Percentiles rank a stretch among this genome's conserved stretches.
phyloP scores from a whole-genome alignment of 2,888 invertebrate genomes.

The Amphimallon solstitiale region DNA sequence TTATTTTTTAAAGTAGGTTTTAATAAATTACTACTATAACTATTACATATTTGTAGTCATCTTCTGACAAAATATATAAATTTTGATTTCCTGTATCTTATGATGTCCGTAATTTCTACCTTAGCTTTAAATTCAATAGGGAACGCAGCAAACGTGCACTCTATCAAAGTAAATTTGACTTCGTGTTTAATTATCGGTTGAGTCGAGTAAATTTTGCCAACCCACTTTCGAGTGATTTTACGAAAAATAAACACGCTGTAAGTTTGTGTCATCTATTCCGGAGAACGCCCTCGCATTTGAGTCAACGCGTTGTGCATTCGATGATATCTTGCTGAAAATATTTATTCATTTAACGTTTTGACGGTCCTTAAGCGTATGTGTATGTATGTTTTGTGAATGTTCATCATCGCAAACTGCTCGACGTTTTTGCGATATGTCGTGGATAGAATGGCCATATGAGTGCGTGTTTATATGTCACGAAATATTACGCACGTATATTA shows the following conservation, averaged over 20 bases:
- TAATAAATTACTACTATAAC: no score
- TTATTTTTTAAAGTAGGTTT: no score
- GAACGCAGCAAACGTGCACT: no score
- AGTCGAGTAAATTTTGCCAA: background rate
- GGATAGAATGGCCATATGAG: no score
- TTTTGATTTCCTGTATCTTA: no score
- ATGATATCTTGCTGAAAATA: conserved; percentile 8
- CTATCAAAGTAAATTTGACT: no score
- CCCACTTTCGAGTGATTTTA: background rate
- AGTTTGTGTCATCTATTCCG: background rate
- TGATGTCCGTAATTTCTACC: no score
- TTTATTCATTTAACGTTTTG: conserved; percentile 14
- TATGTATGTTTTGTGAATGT: conserved; percentile 2
- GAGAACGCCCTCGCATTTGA: background rate
- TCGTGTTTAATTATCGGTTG: no score
- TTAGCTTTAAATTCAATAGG: no score
- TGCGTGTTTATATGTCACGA: background rate
- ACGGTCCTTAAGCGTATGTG: background rate
- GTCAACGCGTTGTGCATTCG: conserved; percentile 4
- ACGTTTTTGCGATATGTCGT: background rate
- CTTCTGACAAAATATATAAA: no score
- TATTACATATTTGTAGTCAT: no score
- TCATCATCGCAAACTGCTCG: background rate
- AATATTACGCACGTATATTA: background rate
- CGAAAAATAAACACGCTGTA: background rate